Evolutionary conservation across 2,888 invertebrate species (phyloP), one percentile per base, ranked within the genome.

Genomic region (Melanotus villosus): DNA sequence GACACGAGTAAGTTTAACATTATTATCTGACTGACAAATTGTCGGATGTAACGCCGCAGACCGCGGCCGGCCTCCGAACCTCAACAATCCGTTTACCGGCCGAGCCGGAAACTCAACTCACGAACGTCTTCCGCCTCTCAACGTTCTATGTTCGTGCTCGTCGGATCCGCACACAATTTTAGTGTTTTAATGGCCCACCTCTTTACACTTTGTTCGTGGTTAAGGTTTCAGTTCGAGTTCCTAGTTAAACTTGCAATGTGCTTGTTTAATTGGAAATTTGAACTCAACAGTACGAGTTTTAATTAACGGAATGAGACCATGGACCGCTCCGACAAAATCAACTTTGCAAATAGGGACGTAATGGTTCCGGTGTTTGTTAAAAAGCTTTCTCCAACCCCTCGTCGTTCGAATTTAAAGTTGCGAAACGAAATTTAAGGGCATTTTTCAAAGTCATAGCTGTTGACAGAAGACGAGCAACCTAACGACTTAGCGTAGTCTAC

Each of bases 31-130:
- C 66, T 66, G 67, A 67, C 62, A 67, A 67, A 66, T 66, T 47
- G 50, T 59, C 58, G 58, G 59, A 59, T 64, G 58, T 58, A 57
- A 52, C 59, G 47, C 50, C 50, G 45, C 41, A 47, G 57, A 68
- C 64, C 58, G 36, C 21, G 52, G 64, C 30, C 54, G 64, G 56
- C 47, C 59, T 56, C 30, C 32, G 47, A 60, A 60, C 60, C 67
- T 63, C 63, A 63, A 68, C 68, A 69, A 69, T 65, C 65, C 65
- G 69, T 65, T 69, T 69, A 56, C 60, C 45, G 65, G 59, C 60
- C 65, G 30, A 50, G 36, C 30, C 62, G 60, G 69, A 62, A 69
- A 60, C 56, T 60, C 60, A 50, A 56, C 60, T 65, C 58, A 65
- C 65, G 69, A 69, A 69, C 60, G 30, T 60, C 43, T 69, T 69